phyloP scores from a whole-genome alignment of 1,140 invertebrate species.

The Drosophila kikkawai region DNA sequence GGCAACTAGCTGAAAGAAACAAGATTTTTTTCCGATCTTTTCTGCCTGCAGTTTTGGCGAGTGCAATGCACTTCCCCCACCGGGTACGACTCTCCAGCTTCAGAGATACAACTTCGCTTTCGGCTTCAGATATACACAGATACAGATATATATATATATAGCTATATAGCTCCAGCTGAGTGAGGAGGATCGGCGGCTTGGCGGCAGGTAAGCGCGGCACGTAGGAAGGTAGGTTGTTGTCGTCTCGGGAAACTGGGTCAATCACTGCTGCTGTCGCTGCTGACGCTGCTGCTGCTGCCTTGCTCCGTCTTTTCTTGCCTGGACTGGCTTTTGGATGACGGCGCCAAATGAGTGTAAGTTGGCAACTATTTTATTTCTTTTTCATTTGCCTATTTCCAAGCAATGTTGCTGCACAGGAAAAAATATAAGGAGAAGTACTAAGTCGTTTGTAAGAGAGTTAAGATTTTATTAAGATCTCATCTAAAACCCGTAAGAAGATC shows the following conservation, averaged over 20 bases:
- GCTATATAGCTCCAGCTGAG: slow-evolving; percentile 36
- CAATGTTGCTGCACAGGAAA: slow-evolving; percentile 23
- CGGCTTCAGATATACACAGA: slow-evolving; percentile 25
- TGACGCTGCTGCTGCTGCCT: slow-evolving; percentile 40
- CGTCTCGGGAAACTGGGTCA: slow-evolving; percentile 83
- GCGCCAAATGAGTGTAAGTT: slow-evolving; percentile 72
- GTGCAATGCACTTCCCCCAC: slow-evolving; percentile 76
- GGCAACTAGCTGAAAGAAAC: slow-evolving; percentile 75
- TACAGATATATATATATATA: background rate
- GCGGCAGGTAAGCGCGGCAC: slow-evolving; percentile 69
- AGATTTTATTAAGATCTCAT: too few relatives aligned
- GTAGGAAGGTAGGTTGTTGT: slow-evolving; percentile 75
- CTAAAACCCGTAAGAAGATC: background rate
- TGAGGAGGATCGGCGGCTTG: slow-evolving; percentile 57
- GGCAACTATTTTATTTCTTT: slow-evolving; percentile 69
- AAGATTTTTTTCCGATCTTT: slow-evolving; percentile 70
- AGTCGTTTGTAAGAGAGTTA: too few relatives aligned
- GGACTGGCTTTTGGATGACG: slow-evolving; percentile 74
- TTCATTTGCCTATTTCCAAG: slow-evolving; percentile 68
- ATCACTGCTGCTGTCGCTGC: slow-evolving; percentile 73
- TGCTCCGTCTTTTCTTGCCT: slow-evolving; percentile 64
- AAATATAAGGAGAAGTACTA: background rate
- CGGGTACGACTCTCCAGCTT: slow-evolving; percentile 32
- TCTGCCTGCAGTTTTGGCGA: slow-evolving; percentile 55
- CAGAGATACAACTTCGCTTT: slow-evolving; percentile 21